Base-by-base conservation (phyloP, 1,140 invertebrate genomes). In the Piezodorus guildinii region DNA sequence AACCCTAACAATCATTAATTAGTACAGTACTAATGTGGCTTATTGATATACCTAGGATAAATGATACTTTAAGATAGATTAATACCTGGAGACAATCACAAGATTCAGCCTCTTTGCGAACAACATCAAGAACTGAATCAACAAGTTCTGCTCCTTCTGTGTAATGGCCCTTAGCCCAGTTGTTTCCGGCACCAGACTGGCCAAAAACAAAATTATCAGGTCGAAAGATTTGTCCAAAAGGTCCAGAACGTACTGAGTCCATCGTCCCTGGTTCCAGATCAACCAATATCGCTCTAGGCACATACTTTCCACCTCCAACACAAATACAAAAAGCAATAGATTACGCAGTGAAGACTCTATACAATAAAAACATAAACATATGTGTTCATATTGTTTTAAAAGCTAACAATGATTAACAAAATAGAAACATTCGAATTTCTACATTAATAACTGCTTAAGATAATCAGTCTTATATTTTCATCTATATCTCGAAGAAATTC, bases 141-240 rank as follows among this genome's bases (percentile, higher is more conserved):
- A 80, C 76, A n/a, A 80, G 69, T 69, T 85, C 93, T 15, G 90
- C 91, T n/a, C 92, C 90, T 78, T 96, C 93, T 43, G 91, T 95
- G 77, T 94, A 95, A 72, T 94, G 90, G 21, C 91, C 92, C 74
- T 91, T 91, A 17, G 91, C 81, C 83, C 83, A 85, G 71, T 85
- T 84, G 73, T 85, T 84, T 3, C 72, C 73, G 9, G 76, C 73
- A 9, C 77, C 74, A 34, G 69, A 73, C 60, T 76, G 72, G 62
- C 82, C 82, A 68, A 82, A 83, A 16, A 87, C 78, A 70, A 91
- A 92, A 72, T 91, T 92, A 73, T 91, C 89, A 1, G 91, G 90
- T 68, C 90, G 78, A 77, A 90, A 94, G 59, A 94, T 84, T 71
- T 90, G 86, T 51, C 91, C 91, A 71, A 90, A 91, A 0, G 89